Conservation (phyloP, 2,113 vertebrate species). For the Zosterops borbonicus region DNA sequence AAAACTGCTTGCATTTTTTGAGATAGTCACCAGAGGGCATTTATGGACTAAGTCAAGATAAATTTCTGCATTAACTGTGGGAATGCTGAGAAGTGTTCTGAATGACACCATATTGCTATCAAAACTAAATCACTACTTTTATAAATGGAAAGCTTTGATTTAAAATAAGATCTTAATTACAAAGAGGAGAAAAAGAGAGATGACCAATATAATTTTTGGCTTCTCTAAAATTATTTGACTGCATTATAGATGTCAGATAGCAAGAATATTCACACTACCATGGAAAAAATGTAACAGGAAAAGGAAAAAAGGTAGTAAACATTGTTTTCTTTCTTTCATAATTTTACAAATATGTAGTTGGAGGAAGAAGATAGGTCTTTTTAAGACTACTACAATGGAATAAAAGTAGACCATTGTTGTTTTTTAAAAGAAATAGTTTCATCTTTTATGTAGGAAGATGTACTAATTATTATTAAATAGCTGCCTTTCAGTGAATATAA, state of each 20-base stretch:
- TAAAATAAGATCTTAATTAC: neutral
- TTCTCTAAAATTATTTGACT: neutral
- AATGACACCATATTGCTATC: slow-evolving; percentile 14
- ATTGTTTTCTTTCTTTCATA: neutral
- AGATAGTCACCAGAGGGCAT: slow-evolving; percentile 82
- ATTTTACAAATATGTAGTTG: neutral
- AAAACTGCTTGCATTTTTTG: slow-evolving; percentile 73
- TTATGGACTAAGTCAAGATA: slow-evolving; percentile 76
- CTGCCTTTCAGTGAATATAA: slow-evolving; percentile 33
- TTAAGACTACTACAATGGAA: neutral
- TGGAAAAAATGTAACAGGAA: neutral
- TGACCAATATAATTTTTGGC: neutral
- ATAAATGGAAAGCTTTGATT: slow-evolving; percentile 9
- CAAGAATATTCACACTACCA: neutral
- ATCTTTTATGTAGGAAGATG: slow-evolving; percentile 47
- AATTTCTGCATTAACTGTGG: slow-evolving; percentile 49
- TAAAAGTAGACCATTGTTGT: neutral
- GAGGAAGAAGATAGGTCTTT: neutral
- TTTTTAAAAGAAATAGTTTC: neutral
- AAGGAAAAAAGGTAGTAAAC: neutral
- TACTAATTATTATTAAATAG: slow-evolving; percentile 58
- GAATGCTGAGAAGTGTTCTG: slow-evolving; percentile 47
- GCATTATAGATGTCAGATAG: neutral
- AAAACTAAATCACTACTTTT: slow-evolving; percentile 36
- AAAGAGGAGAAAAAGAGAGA: neutral